Conservation (phyloP, 2,888 invertebrate species). For the Hirtodrosophila alboralis region DNA sequence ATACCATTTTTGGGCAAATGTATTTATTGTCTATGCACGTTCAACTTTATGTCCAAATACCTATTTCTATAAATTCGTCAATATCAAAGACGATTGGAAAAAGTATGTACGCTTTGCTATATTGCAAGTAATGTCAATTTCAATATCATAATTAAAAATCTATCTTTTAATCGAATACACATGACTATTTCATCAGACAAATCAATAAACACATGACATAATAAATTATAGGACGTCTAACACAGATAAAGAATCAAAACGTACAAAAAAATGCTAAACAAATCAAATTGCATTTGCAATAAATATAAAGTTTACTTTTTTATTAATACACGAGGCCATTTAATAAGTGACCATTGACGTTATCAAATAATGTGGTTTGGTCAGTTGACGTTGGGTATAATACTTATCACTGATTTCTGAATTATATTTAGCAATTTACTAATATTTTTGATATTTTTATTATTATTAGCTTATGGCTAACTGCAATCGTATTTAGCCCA, state of each 20-base stretch:
- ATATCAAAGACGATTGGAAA: too few species aligned
- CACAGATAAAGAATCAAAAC: conserved; percentile 21
- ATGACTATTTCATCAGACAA: conserved; percentile 10
- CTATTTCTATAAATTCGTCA: too few species aligned
- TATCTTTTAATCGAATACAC: background rate
- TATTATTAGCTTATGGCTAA: conserved; percentile 9
- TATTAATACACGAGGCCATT: conserved; percentile 10
- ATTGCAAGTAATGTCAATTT: too few species aligned
- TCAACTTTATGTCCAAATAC: too few species aligned
- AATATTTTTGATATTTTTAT: conserved; percentile 21
- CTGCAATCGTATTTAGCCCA: conserved; percentile 7
- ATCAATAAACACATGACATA: background rate
- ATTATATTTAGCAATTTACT: conserved; percentile 48
- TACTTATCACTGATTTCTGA: conserved; percentile 57
- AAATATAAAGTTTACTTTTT: conserved; percentile 1
- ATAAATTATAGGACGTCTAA: conserved; percentile 6
- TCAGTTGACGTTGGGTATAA: conserved; percentile 40
- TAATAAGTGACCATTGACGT: conserved; percentile 43
- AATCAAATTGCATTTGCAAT: conserved; percentile 35
- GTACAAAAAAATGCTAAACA: conserved; percentile 25
- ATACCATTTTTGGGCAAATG: too few species aligned
- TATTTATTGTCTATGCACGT: too few species aligned
- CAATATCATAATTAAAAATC: too few species aligned
- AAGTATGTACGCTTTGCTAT: too few species aligned
- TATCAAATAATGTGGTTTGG: conserved; percentile 45